Percentiles rank a stretch among this genome's conserved stretches.
Conservation (phyloP, 2,888 invertebrate species). For the Prosapia bicincta region DNA sequence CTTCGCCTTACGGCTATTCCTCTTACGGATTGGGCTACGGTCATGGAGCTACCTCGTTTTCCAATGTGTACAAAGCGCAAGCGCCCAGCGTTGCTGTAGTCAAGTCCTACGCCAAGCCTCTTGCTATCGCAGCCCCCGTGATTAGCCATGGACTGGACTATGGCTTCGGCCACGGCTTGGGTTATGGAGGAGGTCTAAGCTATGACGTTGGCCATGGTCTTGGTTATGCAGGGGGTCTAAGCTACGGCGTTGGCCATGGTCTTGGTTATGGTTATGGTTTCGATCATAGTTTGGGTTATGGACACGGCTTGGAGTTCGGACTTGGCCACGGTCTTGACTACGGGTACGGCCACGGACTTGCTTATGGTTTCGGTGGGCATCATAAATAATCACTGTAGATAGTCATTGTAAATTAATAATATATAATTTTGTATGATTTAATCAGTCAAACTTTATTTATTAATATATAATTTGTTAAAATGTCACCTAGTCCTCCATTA, state of each 20-base stretch:
- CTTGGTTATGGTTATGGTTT: conserved; percentile 29
- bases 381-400: no score
- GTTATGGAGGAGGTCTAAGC: no score
- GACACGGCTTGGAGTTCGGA: conserved; percentile 34
- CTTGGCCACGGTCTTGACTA: conserved; percentile 34
- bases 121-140: no score
- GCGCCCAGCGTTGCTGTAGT: conserved; percentile 52
- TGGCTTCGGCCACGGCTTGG: conserved; percentile 28
- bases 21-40: conserved; percentile 18
- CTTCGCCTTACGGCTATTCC: conserved; percentile 31
- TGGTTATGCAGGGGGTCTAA: no score
- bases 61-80: conserved; percentile 53
- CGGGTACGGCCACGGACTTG: conserved; percentile 31
- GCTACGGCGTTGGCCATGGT: conserved; percentile 33
- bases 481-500: no score
- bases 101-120: conserved; percentile 39
- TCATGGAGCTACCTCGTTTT: conserved; percentile 43
- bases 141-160: conserved; percentile 30
- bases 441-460: no score
- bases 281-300: conserved; percentile 25
- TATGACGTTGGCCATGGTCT: no score
- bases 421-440: no score
- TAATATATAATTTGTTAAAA: no score
- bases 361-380: conserved; percentile 31
- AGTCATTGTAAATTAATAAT: no score